Evolutionary conservation across 2,113 vertebrate species (phyloP).

Genomic region (western clawed frog (Xenopus tropicalis)): UCB_Xtro_10.0 CM004445.2:57111001-57111500

Average conservation of each 20-base stretch:
- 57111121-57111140: constrained; percentile 84
- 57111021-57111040: constrained; percentile 97
- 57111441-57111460: too few relatives aligned
- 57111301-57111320: too few relatives aligned
- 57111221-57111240: constrained; percentile 93
- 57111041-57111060: constrained; percentile 78
- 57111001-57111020: constrained; percentile 90
- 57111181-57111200: constrained; percentile 91
- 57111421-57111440: too few relatives aligned
- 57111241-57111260: constrained; percentile 51
- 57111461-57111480: too few relatives aligned
- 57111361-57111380: too few relatives aligned
- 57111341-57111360: too few relatives aligned
- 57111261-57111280: too few relatives aligned
- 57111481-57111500: too few relatives aligned
- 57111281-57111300: too few relatives aligned
- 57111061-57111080: not conserved
- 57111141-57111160: constrained; percentile 95
- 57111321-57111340: too few relatives aligned
- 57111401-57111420: too few relatives aligned
- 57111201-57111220: constrained; percentile 94
- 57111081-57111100: constrained; percentile 45
- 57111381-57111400: too few relatives aligned
- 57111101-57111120: constrained; percentile 25
- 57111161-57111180: constrained; percentile 96